A percentile compares a stretch with the other conserved stretches of the same genome.
These are phyloP conservation scores for Chelon labrosus DNA, from an alignment of 2,797 vertebrate species.

Conservation along the genomic window DNA sequence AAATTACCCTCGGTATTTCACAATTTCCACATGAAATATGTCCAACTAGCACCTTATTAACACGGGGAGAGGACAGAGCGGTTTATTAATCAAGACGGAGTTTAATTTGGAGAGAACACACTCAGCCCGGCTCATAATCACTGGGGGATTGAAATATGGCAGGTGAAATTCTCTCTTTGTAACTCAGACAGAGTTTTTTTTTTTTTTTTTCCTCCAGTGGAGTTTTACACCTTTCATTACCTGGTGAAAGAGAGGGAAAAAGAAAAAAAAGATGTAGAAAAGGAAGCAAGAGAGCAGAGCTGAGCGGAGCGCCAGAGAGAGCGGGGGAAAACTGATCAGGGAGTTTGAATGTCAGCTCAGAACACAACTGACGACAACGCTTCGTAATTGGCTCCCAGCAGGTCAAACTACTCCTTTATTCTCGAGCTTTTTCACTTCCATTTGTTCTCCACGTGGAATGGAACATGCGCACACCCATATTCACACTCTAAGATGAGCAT, in stretches of 20 bases:
- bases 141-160: conserved; percentile 60
- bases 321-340: conserved; percentile 62
- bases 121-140: conserved; percentile 58
- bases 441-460: conserved; percentile 70
- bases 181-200: conserved; percentile 58
- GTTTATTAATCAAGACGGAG: conserved; percentile 61
- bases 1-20: conserved; percentile 68
- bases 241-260: conserved; percentile 34
- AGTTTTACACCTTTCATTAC: conserved; percentile 70
- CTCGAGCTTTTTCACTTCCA: conserved; percentile 69
- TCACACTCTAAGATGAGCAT: conserved; percentile 4
- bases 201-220: conserved; percentile 44
- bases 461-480: conserved; percentile 24
- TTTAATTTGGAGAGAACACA: conserved; percentile 71
- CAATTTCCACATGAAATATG: conserved; percentile 69
- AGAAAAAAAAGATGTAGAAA: conserved; percentile 3
- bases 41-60: conserved; percentile 67
- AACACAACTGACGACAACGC: conserved; percentile 66
- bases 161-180: conserved; percentile 71
- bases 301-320: not conserved
- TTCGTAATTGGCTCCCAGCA: conserved; percentile 80
- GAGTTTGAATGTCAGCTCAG: conserved; percentile 77
- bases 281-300: conserved; percentile 23
- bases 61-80: conserved; percentile 39
- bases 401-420: conserved; percentile 78